Evolutionary conservation across 2,113 vertebrate species (phyloP).

Genomic region (Australoheros scitulus): DNA sequence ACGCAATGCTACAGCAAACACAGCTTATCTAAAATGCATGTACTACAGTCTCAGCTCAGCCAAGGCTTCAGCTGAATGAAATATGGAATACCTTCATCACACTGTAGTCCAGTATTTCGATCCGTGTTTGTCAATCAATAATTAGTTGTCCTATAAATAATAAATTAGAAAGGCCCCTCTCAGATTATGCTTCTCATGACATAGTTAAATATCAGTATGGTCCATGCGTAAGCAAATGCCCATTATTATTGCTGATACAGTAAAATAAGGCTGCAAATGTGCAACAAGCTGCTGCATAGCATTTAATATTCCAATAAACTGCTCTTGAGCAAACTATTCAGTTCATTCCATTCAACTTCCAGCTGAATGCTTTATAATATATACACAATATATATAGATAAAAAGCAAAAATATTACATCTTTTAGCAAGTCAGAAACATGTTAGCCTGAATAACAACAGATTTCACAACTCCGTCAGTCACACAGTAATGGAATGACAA

Average conservation of each 20-base stretch:
- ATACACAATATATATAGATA: constrained; percentile 34
- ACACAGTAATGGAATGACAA: constrained; percentile 29
- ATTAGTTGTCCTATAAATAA: constrained; percentile 10
- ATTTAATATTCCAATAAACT: constrained; percentile 2
- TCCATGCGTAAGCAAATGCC: constrained; percentile 7
- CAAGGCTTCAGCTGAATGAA: neutral
- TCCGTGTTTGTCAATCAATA: neutral
- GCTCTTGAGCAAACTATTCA: neutral
- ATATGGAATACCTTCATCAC: neutral
- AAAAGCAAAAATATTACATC: constrained; percentile 51
- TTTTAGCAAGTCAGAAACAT: constrained; percentile 24
- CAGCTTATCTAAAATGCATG: constrained; percentile 3
- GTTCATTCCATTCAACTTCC: constrained; percentile 1
- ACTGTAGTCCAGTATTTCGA: neutral
- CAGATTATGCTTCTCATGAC: neutral
- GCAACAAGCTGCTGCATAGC: constrained; percentile 46
- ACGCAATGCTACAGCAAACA: neutral
- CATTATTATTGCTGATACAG: neutral
- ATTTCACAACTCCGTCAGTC: neutral
- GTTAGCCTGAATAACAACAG: neutral
- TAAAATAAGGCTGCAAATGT: constrained; percentile 30
- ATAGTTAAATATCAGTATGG: neutral
- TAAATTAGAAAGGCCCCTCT: constrained; percentile 14
- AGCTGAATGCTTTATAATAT: constrained; percentile 35
- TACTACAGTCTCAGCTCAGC: constrained; percentile 27